Base-by-base conservation (phyloP, 2,113 vertebrate species). In the Phocoena phocoena region DNA sequence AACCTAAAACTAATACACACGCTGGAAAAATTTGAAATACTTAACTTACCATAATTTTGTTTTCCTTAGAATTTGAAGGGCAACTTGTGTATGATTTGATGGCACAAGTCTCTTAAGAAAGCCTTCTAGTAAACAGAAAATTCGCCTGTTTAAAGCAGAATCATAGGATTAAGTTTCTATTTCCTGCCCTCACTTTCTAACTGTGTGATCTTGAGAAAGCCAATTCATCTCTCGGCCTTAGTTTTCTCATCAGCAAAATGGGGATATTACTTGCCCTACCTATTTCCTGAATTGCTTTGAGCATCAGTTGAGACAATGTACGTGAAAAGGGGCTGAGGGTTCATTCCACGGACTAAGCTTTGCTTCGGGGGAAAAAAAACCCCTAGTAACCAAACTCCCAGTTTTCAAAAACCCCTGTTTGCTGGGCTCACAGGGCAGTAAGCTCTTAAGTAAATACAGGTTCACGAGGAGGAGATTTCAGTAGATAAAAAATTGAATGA, bases 181-280 rank as follows among this genome's bases (percentile, higher is more conserved):
- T 93, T 25, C 12, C n/a, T 18, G 11, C 14, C 93, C 21, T 71
- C 6, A 88, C 12, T 92, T 95, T 92, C 74, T 83, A 65, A 82
- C 47, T 90, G 9, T 80, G 65, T 77, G n/a, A 28, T 90, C 23
- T 93, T 80, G 58, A 97, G 62, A 76, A 94, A 95, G 28, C 3
- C 23, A 74, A 62, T 38, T 85, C 26, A 90, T 90, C 11, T 87
- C 17, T 50, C 76, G 17, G 50, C 17, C 44, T 96, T 87, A 41
- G 33, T 90, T 82, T 93, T 93, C 26, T 95, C 53, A 77, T 94
- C 53, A 96, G 53, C 50, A 67, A 93, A 97, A 97, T 93, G 47
- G 65, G 63, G 23, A 17, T 71, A 62, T 53, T 77, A 62, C 18
- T 44, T 65, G 28, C 1, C 26, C 23, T 53, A 62, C 15, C 55